phyloP scores from a whole-genome alignment of 2,113 vertebrate species.

The Cyprinodon brontotheroides region DNA sequence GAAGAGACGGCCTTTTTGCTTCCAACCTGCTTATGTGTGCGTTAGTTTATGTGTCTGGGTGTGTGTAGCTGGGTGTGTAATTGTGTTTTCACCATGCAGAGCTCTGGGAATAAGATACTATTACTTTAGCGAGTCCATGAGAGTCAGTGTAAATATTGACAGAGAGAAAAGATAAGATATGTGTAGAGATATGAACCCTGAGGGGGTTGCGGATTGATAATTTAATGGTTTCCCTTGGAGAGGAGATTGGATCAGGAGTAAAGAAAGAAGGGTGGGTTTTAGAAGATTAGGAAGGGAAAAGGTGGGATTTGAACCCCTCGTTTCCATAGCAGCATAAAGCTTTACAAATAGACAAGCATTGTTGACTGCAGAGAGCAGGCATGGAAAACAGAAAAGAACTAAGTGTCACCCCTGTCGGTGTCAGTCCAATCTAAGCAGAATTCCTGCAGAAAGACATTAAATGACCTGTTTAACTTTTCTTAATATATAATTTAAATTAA shows the following conservation, averaged over 20 bases:
- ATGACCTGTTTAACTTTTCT: slow-evolving; percentile 16
- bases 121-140: slow-evolving; percentile 62
- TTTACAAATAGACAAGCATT: slow-evolving; percentile 14
- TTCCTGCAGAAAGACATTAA: slow-evolving; percentile 15
- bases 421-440: background rate
- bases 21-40: slow-evolving; percentile 9
- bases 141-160: slow-evolving; percentile 73
- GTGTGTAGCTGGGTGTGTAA: slow-evolving; percentile 28
- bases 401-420: background rate
- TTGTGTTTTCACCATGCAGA: slow-evolving; percentile 22
- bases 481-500: slow-evolving; percentile 35
- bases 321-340: slow-evolving; percentile 64
- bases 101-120: slow-evolving; percentile 68
- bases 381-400: slow-evolving; percentile 11
- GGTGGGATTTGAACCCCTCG: slow-evolving; percentile 62
- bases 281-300: slow-evolving; percentile 15
- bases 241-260: slow-evolving; percentile 44
- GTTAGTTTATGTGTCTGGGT: slow-evolving; percentile 16
- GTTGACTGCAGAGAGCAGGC: slow-evolving; percentile 1
- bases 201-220: slow-evolving; percentile 58
- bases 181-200: slow-evolving; percentile 59
- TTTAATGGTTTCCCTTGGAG: slow-evolving; percentile 72
- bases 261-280: background rate
- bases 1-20: slow-evolving; percentile 50
- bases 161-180: slow-evolving; percentile 36